Conservation (phyloP, 64 coral and sea anemone species). For the Montipora cactus region DNA sequence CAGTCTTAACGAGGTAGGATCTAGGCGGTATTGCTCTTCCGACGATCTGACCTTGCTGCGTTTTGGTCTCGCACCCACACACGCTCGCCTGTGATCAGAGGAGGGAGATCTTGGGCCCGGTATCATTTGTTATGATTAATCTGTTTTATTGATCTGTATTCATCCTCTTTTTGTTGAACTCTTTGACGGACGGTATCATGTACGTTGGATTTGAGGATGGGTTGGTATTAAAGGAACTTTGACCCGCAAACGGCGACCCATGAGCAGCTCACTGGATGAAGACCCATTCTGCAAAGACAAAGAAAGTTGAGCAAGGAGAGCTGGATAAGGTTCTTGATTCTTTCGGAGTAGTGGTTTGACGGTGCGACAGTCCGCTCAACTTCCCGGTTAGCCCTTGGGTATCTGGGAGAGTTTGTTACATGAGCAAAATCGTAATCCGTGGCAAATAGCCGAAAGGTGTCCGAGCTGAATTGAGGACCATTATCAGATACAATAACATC, state of each 20-base stretch:
- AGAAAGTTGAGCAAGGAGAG: conserved; percentile 32
- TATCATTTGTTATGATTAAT: not conserved
- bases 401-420: conserved; percentile 23
- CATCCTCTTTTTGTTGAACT: not conserved
- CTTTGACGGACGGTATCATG: not conserved
- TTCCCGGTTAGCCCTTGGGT: not conserved
- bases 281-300: conserved; percentile 67
- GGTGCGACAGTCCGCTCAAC: not conserved
- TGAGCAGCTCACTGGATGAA: conserved; percentile 51
- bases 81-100: not conserved
- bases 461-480: conserved; percentile 37
- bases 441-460: conserved; percentile 46
- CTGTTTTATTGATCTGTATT: not conserved
- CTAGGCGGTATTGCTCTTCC: not conserved
- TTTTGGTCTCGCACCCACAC: conserved; percentile 48
- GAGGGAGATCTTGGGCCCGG: not conserved
- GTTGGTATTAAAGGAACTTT: conserved; percentile 61
- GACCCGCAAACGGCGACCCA: conserved; percentile 33
- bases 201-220: conserved; percentile 21
- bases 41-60: not conserved
- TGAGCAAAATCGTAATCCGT: conserved; percentile 65
- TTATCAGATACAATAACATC: conserved; percentile 64
- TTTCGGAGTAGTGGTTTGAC: not conserved
- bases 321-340: not conserved
- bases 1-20: conserved; percentile 35